Conservation (phyloP, 1,140 invertebrate species). For the Bombus superbus region DNA sequence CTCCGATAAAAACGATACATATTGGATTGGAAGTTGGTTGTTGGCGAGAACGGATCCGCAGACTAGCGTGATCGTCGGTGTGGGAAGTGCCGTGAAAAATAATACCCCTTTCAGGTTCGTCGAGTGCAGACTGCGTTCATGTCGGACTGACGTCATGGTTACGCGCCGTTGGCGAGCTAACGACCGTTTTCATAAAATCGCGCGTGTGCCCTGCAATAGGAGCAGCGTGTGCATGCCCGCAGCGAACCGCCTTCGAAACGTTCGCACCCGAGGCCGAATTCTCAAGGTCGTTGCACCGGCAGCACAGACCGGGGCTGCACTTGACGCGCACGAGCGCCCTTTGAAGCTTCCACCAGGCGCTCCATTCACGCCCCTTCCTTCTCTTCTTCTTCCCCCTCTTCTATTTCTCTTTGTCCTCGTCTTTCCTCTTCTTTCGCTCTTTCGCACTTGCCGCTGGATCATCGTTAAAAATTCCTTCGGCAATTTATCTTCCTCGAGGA, state of each 20-base stretch:
- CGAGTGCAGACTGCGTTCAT: slow-evolving; percentile 52
- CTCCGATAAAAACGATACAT: background rate
- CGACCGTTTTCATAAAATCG: slow-evolving; percentile 69
- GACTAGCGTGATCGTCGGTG: background rate
- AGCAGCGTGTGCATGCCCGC: slow-evolving; percentile 3
- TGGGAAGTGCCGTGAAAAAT: slow-evolving; percentile 61
- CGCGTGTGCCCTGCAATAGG: slow-evolving; percentile 5
- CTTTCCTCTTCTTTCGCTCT: background rate
- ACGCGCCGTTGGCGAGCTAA: slow-evolving; percentile 64
- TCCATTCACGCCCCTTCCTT: background rate
- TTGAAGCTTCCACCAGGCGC: background rate
- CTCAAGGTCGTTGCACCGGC: slow-evolving; percentile 45
- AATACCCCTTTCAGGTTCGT: slow-evolving; percentile 67
- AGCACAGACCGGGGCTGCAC: slow-evolving; percentile 26
- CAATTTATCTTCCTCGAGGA: background rate
- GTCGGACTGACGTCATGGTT: slow-evolving; percentile 71
- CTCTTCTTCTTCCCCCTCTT: background rate
- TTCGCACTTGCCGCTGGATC: background rate
- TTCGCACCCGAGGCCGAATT: slow-evolving; percentile 48
- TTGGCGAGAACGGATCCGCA: background rate
- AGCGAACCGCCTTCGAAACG: slow-evolving; percentile 30
- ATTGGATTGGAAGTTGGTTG: background rate
- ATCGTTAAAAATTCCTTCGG: background rate
- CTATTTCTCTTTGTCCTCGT: background rate
- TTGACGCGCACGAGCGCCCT: slow-evolving; percentile 8